Percentiles rank a stretch among this genome's conserved stretches.
These are phyloP conservation scores for Percopsis transmontana DNA, from an alignment of 2,113 vertebrate genomes.

Conservation along the genomic window DNA sequence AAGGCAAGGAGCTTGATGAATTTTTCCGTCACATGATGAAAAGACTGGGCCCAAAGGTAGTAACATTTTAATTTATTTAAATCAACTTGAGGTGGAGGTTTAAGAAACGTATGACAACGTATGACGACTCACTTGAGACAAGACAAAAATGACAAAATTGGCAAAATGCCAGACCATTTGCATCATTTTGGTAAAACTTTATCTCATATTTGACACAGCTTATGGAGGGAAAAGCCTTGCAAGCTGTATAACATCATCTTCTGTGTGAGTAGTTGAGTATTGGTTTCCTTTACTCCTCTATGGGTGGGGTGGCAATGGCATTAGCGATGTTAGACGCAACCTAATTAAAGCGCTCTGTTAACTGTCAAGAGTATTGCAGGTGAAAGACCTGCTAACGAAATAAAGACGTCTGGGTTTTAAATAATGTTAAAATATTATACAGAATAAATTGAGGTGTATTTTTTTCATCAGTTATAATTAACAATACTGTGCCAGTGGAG, in stretches of 20 bases:
- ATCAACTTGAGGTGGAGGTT: neutral
- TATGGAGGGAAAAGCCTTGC: too few species aligned
- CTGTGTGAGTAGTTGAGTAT: conserved; percentile 8
- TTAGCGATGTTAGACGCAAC: conserved; percentile 25
- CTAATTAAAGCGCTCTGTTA: conserved; percentile 52
- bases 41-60: conserved; percentile 81
- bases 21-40: conserved; percentile 89
- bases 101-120: neutral
- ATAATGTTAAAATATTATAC: conserved; percentile 1
- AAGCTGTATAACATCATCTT: neutral
- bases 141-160: neutral
- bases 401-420: conserved; percentile 11
- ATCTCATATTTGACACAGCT: too few species aligned
- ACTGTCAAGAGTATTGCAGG: conserved; percentile 16
- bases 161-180: too few species aligned
- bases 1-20: conserved; percentile 89
- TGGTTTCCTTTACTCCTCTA: neutral
- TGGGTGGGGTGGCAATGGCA: conserved; percentile 45
- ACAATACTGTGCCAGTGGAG: neutral
- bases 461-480: conserved; percentile 1
- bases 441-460: neutral
- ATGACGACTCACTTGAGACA: neutral
- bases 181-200: too few species aligned
- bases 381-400: conserved; percentile 8
- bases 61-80: conserved; percentile 37